Conservation (phyloP, 2,113 vertebrate genomes). For the Falco punctatus region DNA sequence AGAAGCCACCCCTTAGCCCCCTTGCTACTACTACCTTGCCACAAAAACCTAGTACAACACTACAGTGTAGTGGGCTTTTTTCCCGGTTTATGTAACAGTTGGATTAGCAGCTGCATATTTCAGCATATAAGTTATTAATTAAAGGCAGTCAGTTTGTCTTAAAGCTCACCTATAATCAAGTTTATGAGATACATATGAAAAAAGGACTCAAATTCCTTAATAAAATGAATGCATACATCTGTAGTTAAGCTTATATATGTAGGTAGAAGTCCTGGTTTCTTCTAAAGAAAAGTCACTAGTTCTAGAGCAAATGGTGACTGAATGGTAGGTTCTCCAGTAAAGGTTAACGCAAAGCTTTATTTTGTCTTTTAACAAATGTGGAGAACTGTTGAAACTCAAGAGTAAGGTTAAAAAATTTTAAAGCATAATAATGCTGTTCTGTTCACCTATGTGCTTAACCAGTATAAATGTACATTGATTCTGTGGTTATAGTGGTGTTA, state of each 20-base stretch:
- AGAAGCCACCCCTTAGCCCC: no score
- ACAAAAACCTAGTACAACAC: no score
- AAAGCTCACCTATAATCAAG: not conserved
- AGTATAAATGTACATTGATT: not conserved
- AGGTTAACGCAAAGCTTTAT: not conserved
- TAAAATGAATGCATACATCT: not conserved
- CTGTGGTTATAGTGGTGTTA: not conserved
- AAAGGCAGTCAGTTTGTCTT: not conserved
- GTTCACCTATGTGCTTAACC: accelerated
- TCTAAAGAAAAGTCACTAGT: not conserved
- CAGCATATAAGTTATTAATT: not conserved
- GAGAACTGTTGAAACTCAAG: not conserved
- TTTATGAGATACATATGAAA: not conserved
- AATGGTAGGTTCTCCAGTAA: not conserved
- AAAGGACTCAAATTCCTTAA: not conserved
- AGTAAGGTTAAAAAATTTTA: not conserved
- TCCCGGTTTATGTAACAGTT: not conserved
- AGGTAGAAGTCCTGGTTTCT: not conserved
- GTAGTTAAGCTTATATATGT: not conserved
- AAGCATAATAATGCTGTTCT: not conserved
- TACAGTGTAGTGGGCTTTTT: not conserved
- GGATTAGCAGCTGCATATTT: not conserved
- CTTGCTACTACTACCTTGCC: no score
- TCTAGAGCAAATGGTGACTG: not conserved
- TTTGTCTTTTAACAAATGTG: not conserved